Evolutionary conservation across 2,797 vertebrate genomes (phyloP), one percentile per base, ranked within the genome.

Genomic region (Synanceia verrucosa): DNA sequence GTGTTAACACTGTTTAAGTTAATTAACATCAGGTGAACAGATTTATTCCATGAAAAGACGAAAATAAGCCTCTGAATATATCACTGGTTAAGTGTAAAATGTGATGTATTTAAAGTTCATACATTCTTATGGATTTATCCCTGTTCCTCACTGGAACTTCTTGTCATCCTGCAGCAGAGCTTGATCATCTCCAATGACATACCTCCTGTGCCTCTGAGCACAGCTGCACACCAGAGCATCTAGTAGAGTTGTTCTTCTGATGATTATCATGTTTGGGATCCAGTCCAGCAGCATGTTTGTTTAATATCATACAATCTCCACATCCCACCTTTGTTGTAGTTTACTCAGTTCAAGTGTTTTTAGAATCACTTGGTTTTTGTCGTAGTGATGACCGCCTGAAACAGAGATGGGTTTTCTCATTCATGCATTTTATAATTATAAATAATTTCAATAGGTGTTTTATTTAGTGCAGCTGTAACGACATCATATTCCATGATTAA

Each of bases 371-470:
- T 96, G 97, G 61, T 92, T 94, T 3, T 94, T 94, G 79, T 98
- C 96, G 4, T 96, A 98, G 34, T 96, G 93, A 2, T 87, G 31
- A 0, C 97, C 97, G 11, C 97, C 97, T 99, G 87, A n/a, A 90
- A 82, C 26, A 82, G 4, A 87, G 1, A 65, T 14, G 34, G 2
- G 18, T 52, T 57, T 52, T 41, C 0, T 28, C 3, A 33, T 43
- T 23, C 0, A 0, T 52, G 11, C 13, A 18, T 6, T 33, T n/a
- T 0, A 1, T 2, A 16, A 48, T 14, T 26, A 28, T 33, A 13
- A 57, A 23, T 33, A 23, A 43, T 51, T 73, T 10, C 2, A 47
- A 4, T 9, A 5, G 7, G 6, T 39, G 13, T 21, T 23, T 26
- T 18, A 24, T 69, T 29, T n/a, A n/a, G n/a, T 50, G 37, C 18